phyloP scores from a whole-genome alignment of 2,113 vertebrate genomes.

The Fregata magnificens region DNA sequence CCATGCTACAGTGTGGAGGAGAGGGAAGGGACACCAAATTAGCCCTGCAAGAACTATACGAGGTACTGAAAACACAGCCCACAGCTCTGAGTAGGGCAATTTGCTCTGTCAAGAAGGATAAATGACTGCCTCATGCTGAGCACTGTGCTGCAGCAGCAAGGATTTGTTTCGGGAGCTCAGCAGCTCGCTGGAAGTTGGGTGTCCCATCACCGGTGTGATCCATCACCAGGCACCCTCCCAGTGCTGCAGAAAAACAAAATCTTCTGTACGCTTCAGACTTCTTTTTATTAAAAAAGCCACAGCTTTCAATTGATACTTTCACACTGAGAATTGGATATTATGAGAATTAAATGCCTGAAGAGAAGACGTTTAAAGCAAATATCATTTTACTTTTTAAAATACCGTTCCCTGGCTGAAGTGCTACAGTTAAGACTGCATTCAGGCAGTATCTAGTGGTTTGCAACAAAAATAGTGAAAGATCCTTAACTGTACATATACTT shows the following conservation, averaged over 20 bases:
- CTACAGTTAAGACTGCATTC: not conserved
- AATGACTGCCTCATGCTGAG: not conserved
- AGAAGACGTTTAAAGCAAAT: not conserved
- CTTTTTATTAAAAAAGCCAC: not conserved
- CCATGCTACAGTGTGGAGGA: not conserved
- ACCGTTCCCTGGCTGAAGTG: not conserved
- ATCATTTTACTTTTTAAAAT: not conserved
- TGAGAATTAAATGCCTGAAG: not conserved
- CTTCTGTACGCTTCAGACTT: not conserved
- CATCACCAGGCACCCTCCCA: not conserved
- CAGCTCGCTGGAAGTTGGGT: not conserved
- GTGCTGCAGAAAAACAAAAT: not conserved
- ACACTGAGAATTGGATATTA: not conserved
- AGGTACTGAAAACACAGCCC: not conserved
- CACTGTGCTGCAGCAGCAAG: not conserved
- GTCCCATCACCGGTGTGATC: not conserved
- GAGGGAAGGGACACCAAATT: not conserved
- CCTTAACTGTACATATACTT: not conserved
- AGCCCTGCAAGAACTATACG: not conserved
- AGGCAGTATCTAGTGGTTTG: not conserved
- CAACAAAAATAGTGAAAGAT: not conserved
- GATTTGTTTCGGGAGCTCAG: not conserved
- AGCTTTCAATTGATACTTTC: conserved; percentile 2
- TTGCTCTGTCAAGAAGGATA: conserved; percentile 12
- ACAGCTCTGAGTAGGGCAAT: not conserved